phyloP scores from a whole-genome alignment of 2,888 invertebrate genomes.

The Drosophila pseudotakahashii region DNA sequence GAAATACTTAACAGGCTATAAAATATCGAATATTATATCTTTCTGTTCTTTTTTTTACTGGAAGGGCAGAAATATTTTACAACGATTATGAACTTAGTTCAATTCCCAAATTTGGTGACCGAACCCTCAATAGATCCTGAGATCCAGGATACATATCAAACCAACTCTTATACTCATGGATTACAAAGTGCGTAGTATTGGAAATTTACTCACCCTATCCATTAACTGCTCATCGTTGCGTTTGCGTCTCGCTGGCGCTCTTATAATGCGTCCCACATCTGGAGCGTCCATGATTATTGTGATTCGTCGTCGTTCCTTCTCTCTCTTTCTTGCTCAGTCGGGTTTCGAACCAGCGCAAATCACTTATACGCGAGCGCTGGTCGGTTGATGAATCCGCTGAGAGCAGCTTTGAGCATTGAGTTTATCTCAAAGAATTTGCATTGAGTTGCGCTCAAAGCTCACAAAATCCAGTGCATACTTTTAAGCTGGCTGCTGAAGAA shows the following conservation, averaged over 20 bases:
- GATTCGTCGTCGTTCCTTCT: constrained; percentile 3
- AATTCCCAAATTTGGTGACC: not conserved
- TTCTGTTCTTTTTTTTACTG: too few relatives aligned
- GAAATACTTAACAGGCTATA: too few relatives aligned
- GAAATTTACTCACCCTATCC: constrained; percentile 88
- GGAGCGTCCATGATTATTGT: constrained; percentile 70
- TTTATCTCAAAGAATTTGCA: constrained; percentile 12
- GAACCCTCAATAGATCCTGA: constrained; percentile 6
- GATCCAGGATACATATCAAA: not conserved
- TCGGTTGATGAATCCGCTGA: constrained; percentile 23
- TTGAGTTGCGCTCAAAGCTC: constrained; percentile 20
- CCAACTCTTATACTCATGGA: not conserved
- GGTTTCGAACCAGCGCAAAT: constrained; percentile 49
- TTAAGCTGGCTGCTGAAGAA: too few relatives aligned
- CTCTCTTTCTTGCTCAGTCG: constrained; percentile 18
- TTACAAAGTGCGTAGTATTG: not conserved
- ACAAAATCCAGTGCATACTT: constrained; percentile 40
- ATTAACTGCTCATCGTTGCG: constrained; percentile 91
- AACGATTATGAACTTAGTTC: too few relatives aligned
- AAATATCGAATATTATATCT: too few relatives aligned
- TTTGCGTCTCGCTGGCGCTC: constrained; percentile 91
- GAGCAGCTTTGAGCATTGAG: constrained; percentile 42
- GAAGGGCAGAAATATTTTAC: too few relatives aligned
- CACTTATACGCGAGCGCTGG: constrained; percentile 41
- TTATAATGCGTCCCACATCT: constrained; percentile 86